Evolutionary conservation across 2,797 vertebrate genomes (phyloP), one percentile per base, ranked within the genome.

Genomic region (Xiphophorus birchmanni): DNA sequence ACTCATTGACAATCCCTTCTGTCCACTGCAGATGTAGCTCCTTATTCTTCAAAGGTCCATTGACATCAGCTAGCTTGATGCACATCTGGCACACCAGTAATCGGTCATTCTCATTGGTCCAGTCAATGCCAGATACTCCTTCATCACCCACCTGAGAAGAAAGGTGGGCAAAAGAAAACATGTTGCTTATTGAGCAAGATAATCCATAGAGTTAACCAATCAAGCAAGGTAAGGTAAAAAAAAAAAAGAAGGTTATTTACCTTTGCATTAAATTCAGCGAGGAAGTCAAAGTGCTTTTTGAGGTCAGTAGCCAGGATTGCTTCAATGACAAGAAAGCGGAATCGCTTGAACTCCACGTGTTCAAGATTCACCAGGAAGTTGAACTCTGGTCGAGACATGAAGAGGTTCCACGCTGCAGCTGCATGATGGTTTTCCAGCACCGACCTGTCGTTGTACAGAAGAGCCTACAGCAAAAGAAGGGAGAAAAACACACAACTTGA

Each of bases 281-380:
- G 95, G 32, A 99, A 99, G 92, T 99, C 98, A 69, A 99, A 99
- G 93, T 99, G 98, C 92, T 99, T 99, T 95, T 99, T 99, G 84
- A 99, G 96, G 93, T 99, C 98, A 0, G 98, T 99, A 84, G 98
- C 98, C 89, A 99, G 93, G 88, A 99, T 99, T 67, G 98, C 98
- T 95, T 99, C 98, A 7, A 99, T 99, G 86, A 99, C 98, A 1
- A 99, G 96, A 92, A 99, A 99, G 72, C 98, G 98, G 93, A 99
- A 99, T 87, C 98, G 97, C 84, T 99, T 99, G 94, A 99, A 99
- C 92, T 99, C 98, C 89, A 98, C 97, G 0, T 99, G 97, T 86
- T 99, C 97, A 1, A 99, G 96, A 91, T 97, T 98, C 83, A 95
- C 93, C 84, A 99, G 93, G 91, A 99, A 99, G 94, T 99, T 99